phyloP scores from a whole-genome alignment of 2,113 vertebrate genomes.

The Podarcis muralis region DNA sequence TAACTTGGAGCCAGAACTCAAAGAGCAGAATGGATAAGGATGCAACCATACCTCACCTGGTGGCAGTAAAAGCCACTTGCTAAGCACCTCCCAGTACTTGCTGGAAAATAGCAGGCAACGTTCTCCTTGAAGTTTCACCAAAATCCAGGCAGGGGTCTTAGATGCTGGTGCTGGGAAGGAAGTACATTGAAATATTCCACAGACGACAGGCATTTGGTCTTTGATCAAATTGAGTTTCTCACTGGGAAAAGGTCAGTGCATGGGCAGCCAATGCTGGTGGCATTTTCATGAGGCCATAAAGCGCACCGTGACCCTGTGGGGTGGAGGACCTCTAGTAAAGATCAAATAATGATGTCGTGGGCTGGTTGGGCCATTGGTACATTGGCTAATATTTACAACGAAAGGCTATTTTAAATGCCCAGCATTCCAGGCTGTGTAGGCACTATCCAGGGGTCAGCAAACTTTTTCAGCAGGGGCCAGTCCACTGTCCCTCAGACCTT shows the following conservation, averaged over 20 bases:
- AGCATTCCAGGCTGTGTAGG: too few relatives aligned
- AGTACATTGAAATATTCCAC: neutral
- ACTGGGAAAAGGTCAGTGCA: neutral
- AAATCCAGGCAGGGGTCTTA: neutral
- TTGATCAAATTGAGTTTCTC: neutral
- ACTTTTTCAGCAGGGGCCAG: too few relatives aligned
- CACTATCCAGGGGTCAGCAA: too few relatives aligned
- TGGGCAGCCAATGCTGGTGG: neutral
- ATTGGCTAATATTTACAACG: too few relatives aligned
- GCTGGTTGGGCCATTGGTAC: too few relatives aligned
- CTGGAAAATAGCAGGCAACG: neutral
- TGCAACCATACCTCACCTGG: neutral
- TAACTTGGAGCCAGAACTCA: too few relatives aligned
- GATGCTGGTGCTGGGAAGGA: neutral
- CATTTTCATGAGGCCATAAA: neutral
- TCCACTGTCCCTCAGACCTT: too few relatives aligned
- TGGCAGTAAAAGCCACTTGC: neutral
- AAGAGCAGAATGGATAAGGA: neutral
- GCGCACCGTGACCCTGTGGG: too few relatives aligned
- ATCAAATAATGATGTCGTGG: too few relatives aligned
- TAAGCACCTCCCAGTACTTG: neutral
- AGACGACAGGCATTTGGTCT: neutral
- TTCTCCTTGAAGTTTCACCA: neutral
- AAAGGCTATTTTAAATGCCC: too few relatives aligned
- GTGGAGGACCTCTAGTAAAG: too few relatives aligned